Evolutionary conservation across 1,140 invertebrate species (phyloP).

Genomic region (Sinella curviseta): DNA sequence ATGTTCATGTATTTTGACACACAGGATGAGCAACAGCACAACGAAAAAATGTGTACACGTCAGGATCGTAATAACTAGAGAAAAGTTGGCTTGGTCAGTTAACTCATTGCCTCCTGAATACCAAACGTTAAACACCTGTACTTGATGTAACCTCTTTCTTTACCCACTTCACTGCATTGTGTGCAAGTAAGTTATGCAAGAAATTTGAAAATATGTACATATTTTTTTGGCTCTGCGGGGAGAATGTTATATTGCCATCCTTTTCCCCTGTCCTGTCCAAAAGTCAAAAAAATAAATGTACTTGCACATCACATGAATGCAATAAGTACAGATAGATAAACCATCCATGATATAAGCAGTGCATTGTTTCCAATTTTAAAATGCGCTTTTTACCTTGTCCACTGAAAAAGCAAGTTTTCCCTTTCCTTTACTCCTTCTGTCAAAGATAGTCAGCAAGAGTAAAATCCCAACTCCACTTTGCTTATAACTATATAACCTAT

Average conservation of each 20-base stretch:
- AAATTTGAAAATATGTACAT: slow-evolving; percentile 20
- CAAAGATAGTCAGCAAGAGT: no score
- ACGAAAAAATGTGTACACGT: not conserved
- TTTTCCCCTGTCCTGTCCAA: not conserved
- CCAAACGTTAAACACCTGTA: not conserved
- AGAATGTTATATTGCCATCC: not conserved
- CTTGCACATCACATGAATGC: not conserved
- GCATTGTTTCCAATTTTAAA: not conserved
- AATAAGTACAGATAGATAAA: not conserved
- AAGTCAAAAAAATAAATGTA: not conserved
- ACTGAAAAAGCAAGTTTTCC: not conserved
- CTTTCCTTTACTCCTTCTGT: not conserved
- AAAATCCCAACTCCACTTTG: no score
- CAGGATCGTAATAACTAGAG: not conserved
- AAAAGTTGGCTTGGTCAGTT: slow-evolving; percentile 22
- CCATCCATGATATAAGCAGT: no score
- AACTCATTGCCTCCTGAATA: not conserved
- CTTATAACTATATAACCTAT: no score
- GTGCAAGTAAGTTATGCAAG: slow-evolving; percentile 3
- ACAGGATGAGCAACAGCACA: not conserved
- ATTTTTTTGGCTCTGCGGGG: slow-evolving; percentile 14
- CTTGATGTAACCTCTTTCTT: no score
- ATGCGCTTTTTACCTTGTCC: slow-evolving; percentile 9
- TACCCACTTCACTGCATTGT: no score
- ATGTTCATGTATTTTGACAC: not conserved